Evolutionary conservation across 2,888 invertebrate species (phyloP), one percentile per base, ranked within the genome.

Genomic region (Cryptosula pallasiana): DNA sequence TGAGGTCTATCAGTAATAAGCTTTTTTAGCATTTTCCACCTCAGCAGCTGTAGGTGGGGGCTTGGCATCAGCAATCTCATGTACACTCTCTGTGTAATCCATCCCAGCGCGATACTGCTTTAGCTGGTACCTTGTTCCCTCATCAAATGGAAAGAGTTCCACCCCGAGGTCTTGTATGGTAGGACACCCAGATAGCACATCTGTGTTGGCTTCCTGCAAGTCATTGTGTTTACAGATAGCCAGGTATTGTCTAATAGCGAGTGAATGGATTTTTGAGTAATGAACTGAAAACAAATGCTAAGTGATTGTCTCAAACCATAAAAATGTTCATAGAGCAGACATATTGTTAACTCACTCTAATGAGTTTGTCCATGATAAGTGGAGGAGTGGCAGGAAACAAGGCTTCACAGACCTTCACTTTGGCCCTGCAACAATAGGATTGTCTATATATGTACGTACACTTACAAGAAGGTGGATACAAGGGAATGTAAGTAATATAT

Each of bases 91-190:
- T 76, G 90, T 89, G 82, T 93, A 92, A 85, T 91, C 91, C 74
- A 88, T 87, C 76, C 89, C 89, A 29, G 89, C 88, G 69, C 90
- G 88, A 85, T 84, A 90, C 0, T 90, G 90, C 79, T 88, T 89
- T 76, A 95, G 83, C 81, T 93, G 92, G 91, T 92, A 95, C 0
- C 91, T 90, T n/a, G 90, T 90, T 83, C 91, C 90, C 75, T 91
- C 88, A 84, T 94, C 94, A 87, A 95, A 88, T 1, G 86, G 81
- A 0, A 90, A 91, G 72, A 92, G 87, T 35, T 78, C 75, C 1
- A 97, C 90, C 23, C 94, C 95, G 75, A 97, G 89, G 87, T 96
- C 96, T 84, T 93, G 92, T 72, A 96, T 85, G 0, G 92, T 92
- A 1, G 92, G 93, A 32, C 77, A 77, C 3, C 80, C 82, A 1